These are phyloP conservation scores for Epinotia demarniana DNA, from an alignment of 2,888 invertebrate genomes.

Conservation along the genomic window DNA sequence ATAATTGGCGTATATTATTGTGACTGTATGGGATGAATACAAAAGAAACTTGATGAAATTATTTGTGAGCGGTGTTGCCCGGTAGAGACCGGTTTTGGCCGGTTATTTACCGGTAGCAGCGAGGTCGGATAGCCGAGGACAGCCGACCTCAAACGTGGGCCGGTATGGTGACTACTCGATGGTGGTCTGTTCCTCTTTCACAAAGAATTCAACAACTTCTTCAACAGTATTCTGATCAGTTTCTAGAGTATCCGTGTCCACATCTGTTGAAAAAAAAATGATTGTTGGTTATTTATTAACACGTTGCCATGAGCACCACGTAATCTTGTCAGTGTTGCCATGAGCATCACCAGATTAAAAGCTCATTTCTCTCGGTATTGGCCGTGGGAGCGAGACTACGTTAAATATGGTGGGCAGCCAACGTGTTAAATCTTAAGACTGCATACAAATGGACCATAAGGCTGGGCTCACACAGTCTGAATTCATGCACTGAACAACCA, in stretches of 20 bases:
- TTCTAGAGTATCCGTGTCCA: conserved; percentile 97
- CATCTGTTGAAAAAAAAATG: conserved; percentile 84
- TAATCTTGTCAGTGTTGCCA: no score
- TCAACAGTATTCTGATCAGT: conserved; percentile 96
- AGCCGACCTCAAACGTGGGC: conserved; percentile 68
- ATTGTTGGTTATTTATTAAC: not conserved
- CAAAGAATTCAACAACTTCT: conserved; percentile 98
- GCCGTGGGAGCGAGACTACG: no score
- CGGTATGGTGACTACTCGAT: conserved; percentile 87
- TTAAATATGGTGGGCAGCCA: no score
- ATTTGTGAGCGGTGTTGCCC: conserved; percentile 48
- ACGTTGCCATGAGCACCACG: no score
- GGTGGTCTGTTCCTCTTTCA: conserved; percentile 95
- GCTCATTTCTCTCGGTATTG: no score
- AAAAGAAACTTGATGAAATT: conserved; percentile 63
- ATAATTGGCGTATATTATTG: conserved; percentile 61
- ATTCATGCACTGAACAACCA: no score
- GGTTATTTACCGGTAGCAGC: conserved; percentile 48
- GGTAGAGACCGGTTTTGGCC: conserved; percentile 49
- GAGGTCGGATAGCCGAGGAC: conserved; percentile 60
- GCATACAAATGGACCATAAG: no score
- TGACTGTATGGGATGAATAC: conserved; percentile 61
- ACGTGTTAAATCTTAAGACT: no score
- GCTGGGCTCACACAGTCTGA: no score
- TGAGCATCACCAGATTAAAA: no score